phyloP scores from a whole-genome alignment of 2,797 vertebrate species.

The Catamblyrhynchus diadema region DNA sequence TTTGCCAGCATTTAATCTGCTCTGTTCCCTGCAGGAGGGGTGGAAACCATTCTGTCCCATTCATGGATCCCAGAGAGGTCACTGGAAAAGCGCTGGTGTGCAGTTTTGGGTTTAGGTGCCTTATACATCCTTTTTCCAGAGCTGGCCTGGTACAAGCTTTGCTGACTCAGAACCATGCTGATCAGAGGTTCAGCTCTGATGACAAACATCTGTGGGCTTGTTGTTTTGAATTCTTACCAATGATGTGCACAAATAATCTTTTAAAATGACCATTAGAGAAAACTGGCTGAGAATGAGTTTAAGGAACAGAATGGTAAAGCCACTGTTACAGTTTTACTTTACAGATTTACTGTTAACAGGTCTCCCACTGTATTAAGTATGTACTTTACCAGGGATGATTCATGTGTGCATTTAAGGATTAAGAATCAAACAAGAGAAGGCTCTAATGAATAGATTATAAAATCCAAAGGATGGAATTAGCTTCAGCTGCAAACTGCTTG shows the following conservation, averaged over 20 bases:
- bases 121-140: background rate
- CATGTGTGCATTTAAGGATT: background rate
- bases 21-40: background rate
- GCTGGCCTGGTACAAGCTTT: background rate
- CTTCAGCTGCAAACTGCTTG: background rate
- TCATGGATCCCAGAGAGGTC: background rate
- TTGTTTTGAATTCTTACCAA: background rate
- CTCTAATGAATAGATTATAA: background rate
- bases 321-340: background rate
- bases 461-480: background rate
- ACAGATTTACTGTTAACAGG: background rate
- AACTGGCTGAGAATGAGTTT: background rate
- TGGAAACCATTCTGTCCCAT: background rate
- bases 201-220: background rate
- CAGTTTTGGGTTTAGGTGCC: background rate
- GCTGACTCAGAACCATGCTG: background rate
- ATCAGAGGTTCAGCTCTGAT: background rate
- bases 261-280: background rate
- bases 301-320: background rate
- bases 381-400: background rate
- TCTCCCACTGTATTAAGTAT: background rate
- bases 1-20: background rate
- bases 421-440: background rate
- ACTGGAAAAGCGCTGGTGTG: background rate
- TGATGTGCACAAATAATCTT: background rate